Evolutionary conservation across 2,888 invertebrate genomes (phyloP).

Genomic region (Rutpela maculata): DNA sequence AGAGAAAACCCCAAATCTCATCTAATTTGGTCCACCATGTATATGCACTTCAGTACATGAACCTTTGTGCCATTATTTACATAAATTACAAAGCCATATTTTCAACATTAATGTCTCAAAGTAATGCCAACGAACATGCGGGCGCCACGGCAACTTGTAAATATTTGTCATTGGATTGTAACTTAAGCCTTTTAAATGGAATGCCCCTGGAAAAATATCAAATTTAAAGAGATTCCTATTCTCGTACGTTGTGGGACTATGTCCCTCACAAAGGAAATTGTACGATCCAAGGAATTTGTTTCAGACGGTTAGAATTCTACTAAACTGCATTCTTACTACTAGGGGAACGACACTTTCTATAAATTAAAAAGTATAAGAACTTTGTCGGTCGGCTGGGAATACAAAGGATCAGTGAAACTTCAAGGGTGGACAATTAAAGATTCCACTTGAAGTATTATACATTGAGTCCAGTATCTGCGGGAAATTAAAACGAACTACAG

Average conservation of each 20-base stretch:
- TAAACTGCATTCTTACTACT: conserved; percentile 46
- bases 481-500: not conserved
- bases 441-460: not conserved
- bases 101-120: not conserved
- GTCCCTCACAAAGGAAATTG: conserved; percentile 15
- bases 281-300: conserved; percentile 39
- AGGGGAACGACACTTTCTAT: conserved; percentile 44
- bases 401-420: not conserved
- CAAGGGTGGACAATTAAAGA: not conserved
- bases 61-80: too few species aligned
- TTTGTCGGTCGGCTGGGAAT: not conserved
- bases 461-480: not conserved
- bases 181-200: not conserved
- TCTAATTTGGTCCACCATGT: too few species aligned
- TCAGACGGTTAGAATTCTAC: conserved; percentile 47
- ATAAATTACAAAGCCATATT: too few species aligned
- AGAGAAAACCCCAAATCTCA: too few species aligned
- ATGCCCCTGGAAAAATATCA: conserved; percentile 17
- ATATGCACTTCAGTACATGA: too few species aligned
- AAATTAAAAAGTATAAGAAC: conserved; percentile 47
- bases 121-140: not conserved
- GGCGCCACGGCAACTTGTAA: not conserved
- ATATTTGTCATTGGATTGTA: not conserved
- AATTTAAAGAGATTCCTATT: conserved; percentile 21
- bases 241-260: conserved; percentile 2